Percentiles rank a stretch among this genome's conserved stretches.
Evolutionary conservation across 2,797 vertebrate species (phyloP).

Genomic region (Darevskia nairensis): DNA sequence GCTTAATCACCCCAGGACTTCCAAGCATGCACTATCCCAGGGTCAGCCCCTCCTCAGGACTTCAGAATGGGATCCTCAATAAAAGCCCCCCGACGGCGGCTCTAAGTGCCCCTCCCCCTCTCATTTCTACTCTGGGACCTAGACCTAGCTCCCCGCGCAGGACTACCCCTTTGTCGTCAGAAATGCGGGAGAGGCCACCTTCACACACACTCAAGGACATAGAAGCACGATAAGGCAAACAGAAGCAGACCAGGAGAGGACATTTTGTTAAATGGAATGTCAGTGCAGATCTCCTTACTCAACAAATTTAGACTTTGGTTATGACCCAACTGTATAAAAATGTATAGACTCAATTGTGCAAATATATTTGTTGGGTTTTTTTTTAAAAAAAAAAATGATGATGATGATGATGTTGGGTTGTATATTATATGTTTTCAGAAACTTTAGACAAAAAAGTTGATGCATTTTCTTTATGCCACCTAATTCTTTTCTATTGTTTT

Average conservation of each 20-base stretch:
- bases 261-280: conserved; percentile 64
- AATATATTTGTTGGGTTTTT: conserved; percentile 74
- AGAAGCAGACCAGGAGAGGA: conserved; percentile 55
- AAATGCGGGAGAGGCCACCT: conserved; percentile 92
- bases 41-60: conserved; percentile 89
- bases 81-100: conserved; percentile 94
- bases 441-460: conserved; percentile 81
- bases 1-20: conserved; percentile 90
- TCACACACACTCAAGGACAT: conserved; percentile 96
- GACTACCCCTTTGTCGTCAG: conserved; percentile 93
- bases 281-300: conserved; percentile 68
- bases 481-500: conserved; percentile 77
- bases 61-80: conserved; percentile 93
- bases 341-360: conserved; percentile 80
- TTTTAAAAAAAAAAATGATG: conserved; percentile 37
- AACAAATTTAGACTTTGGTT: conserved; percentile 64
- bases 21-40: conserved; percentile 96
- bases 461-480: conserved; percentile 80
- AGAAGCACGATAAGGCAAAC: conserved; percentile 89
- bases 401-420: conserved; percentile 72
- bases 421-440: conserved; percentile 85
- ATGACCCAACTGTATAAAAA: conserved; percentile 74
- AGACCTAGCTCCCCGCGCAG: conserved; percentile 91
- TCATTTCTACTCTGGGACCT: conserved; percentile 91
- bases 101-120: conserved; percentile 93